Percentiles rank a stretch among this genome's conserved stretches.
Evolutionary conservation across 1,140 invertebrate species (phyloP).

Genomic region (Halotydeus destructor): DNA sequence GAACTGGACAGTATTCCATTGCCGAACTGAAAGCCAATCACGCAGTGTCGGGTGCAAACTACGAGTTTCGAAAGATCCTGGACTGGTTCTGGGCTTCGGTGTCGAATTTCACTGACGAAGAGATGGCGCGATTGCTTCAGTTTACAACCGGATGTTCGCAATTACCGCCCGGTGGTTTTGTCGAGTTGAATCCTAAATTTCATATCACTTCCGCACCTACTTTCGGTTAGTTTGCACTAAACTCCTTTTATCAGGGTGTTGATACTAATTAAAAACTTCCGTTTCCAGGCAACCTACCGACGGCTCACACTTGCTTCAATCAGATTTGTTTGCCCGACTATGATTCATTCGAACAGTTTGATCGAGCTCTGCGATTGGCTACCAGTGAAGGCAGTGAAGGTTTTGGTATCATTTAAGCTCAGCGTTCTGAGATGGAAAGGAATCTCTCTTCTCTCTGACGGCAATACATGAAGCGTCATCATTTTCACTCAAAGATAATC

Average conservation of each 20-base stretch:
- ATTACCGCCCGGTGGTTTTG: constrained; percentile 67
- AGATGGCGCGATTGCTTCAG: constrained; percentile 75
- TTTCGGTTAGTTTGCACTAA: no score
- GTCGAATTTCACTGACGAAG: constrained; percentile 70
- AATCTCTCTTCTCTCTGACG: no score
- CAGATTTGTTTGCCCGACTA: constrained; percentile 86
- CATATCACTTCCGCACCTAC: constrained; percentile 71
- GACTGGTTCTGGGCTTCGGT: constrained; percentile 89
- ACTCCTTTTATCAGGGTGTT: no score
- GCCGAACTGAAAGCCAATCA: constrained; percentile 71
- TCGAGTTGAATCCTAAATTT: constrained; percentile 67
- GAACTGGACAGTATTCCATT: constrained; percentile 75
- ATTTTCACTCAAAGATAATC: no score
- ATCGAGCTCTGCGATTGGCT: constrained; percentile 63
- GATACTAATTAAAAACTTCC: no score
- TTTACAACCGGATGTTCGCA: constrained; percentile 79
- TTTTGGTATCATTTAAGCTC: constrained; percentile 58
- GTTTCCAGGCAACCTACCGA: constrained; percentile 74
- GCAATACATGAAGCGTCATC: no score
- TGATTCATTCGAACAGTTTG: constrained; percentile 78
- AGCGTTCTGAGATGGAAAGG: no score
- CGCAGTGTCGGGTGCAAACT: constrained; percentile 55
- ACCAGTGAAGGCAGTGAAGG: constrained; percentile 89
- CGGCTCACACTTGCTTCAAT: constrained; percentile 88
- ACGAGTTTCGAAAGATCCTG: constrained; percentile 58